These are phyloP conservation scores for Hecatera dysodea DNA, from an alignment of 2,888 invertebrate species.

Conservation along the genomic window DNA sequence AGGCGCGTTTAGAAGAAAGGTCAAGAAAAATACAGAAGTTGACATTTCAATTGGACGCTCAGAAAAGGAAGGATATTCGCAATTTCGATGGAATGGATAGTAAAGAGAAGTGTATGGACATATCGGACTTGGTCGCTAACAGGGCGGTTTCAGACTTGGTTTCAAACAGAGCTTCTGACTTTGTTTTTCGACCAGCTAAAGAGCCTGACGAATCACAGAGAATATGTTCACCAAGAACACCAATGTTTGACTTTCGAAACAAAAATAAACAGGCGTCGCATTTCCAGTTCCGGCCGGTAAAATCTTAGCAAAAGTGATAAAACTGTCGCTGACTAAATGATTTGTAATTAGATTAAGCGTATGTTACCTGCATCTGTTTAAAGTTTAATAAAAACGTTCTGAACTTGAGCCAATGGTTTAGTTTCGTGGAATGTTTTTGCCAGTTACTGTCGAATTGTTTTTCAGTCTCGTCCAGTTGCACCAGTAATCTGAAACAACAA, in stretches of 20 bases:
- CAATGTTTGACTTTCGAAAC: slow-evolving; percentile 85
- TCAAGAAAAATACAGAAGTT: slow-evolving; percentile 87
- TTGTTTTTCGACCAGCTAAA: slow-evolving; percentile 84
- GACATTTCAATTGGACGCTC: slow-evolving; percentile 85
- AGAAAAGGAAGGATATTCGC: slow-evolving; percentile 83
- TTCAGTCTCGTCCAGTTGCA: slow-evolving; percentile 98
- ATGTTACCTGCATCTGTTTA: slow-evolving; percentile 94
- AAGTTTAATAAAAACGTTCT: slow-evolving; percentile 98
- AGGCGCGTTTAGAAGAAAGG: slow-evolving; percentile 85
- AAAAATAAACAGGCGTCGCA: slow-evolving; percentile 72
- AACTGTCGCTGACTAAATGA: neutral
- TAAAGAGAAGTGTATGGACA: slow-evolving; percentile 84
- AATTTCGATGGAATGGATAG: slow-evolving; percentile 77
- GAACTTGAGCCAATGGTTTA: slow-evolving; percentile 97
- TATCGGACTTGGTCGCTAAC: slow-evolving; percentile 84
- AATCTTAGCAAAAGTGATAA: slow-evolving; percentile 69
- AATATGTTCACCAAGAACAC: slow-evolving; percentile 84
- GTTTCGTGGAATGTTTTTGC: slow-evolving; percentile 96
- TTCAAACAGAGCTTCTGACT: slow-evolving; percentile 81
- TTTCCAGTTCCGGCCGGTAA: slow-evolving; percentile 83
- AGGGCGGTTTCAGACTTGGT: slow-evolving; percentile 82
- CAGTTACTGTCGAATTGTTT: slow-evolving; percentile 98
- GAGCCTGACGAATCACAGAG: slow-evolving; percentile 77
- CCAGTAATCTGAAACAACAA: slow-evolving; percentile 93
- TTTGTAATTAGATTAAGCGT: slow-evolving; percentile 53